Conservation (phyloP, 2,888 invertebrate species). For the Tupiocoris notatus region DNA sequence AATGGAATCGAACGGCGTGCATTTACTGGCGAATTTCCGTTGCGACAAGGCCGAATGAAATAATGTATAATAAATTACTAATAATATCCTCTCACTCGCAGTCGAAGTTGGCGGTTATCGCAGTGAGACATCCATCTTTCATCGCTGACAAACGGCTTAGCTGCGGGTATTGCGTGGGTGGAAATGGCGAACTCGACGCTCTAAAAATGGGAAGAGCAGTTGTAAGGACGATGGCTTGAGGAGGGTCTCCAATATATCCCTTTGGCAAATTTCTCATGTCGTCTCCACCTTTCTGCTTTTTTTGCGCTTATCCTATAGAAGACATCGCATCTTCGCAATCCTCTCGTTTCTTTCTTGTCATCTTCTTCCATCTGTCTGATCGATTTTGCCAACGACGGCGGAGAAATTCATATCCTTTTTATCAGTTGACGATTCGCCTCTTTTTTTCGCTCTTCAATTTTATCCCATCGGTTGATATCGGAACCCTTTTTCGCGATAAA, state of each 20-base stretch:
- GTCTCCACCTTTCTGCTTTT: slow-evolving; percentile 16
- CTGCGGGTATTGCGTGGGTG: neutral
- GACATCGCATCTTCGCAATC: neutral
- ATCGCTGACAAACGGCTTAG: slow-evolving; percentile 7
- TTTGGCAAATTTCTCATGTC: slow-evolving; percentile 37
- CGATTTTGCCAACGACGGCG: slow-evolving; percentile 13
- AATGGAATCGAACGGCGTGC: too few species aligned
- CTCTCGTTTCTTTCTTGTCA: slow-evolving; percentile 6
- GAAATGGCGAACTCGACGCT: slow-evolving; percentile 1
- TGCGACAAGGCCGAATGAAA: neutral
- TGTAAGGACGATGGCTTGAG: neutral
- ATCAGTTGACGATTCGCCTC: slow-evolving; percentile 16
- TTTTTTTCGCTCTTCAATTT: slow-evolving; percentile 6
- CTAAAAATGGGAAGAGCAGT: neutral
- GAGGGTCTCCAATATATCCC: neutral
- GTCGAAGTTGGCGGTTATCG: slow-evolving; percentile 1
- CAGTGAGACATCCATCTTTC: slow-evolving; percentile 35
- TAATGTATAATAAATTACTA: slow-evolving; percentile 30
- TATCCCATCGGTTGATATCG: slow-evolving; percentile 16
- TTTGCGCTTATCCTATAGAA: slow-evolving; percentile 6
- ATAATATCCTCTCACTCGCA: slow-evolving; percentile 17
- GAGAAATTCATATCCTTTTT: slow-evolving; percentile 35
- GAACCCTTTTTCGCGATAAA: neutral
- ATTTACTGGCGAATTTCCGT: too few species aligned
- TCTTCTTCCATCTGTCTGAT: slow-evolving; percentile 24